A percentile compares a stretch with the other conserved stretches of the same genome.
phyloP scores from a whole-genome alignment of 2,888 invertebrate genomes.

The Drosophila macrothrix region DNA sequence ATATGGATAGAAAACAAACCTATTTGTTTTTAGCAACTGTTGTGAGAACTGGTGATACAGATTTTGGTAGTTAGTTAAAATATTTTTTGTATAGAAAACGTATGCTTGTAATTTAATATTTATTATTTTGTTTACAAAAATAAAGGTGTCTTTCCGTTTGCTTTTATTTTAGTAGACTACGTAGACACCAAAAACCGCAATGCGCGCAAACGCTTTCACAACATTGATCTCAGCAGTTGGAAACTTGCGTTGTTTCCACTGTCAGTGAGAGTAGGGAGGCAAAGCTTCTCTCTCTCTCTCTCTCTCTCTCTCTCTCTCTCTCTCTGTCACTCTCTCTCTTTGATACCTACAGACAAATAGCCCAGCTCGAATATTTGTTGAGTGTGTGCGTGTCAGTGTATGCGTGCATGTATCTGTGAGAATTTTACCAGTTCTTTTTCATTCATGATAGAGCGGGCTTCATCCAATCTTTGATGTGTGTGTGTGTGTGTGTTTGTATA shows the following conservation, averaged over 20 bases:
- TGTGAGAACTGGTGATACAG: neutral
- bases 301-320: constrained; percentile 11
- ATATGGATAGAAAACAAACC: constrained; percentile 6
- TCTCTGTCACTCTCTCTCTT: constrained; percentile 5
- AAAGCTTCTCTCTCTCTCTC: constrained; percentile 33
- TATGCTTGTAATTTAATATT: neutral
- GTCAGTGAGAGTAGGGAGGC: constrained; percentile 47
- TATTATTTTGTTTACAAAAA: constrained; percentile 23
- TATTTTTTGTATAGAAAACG: constrained; percentile 1
- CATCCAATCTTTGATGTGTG: constrained; percentile 8
- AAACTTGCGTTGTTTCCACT: constrained; percentile 52
- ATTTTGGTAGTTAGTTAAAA: neutral
- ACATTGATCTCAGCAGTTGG: constrained; percentile 48
- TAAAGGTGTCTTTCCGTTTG: constrained; percentile 39
- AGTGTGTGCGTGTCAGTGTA: neutral
- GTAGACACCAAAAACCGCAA: constrained; percentile 41
- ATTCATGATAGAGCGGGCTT: constrained; percentile 44
- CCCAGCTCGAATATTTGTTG: constrained; percentile 25
- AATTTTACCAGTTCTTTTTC: constrained; percentile 61
- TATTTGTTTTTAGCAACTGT: neutral
- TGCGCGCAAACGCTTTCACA: constrained; percentile 60
- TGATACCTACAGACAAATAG: constrained; percentile 23
- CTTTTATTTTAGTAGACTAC: constrained; percentile 39
- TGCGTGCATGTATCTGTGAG: constrained; percentile 22
- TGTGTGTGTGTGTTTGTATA: neutral